A percentile compares a stretch with the other conserved stretches of the same genome.
Conservation (phyloP, 2,797 vertebrate species). For the Mormyrops attenuatus region DNA sequence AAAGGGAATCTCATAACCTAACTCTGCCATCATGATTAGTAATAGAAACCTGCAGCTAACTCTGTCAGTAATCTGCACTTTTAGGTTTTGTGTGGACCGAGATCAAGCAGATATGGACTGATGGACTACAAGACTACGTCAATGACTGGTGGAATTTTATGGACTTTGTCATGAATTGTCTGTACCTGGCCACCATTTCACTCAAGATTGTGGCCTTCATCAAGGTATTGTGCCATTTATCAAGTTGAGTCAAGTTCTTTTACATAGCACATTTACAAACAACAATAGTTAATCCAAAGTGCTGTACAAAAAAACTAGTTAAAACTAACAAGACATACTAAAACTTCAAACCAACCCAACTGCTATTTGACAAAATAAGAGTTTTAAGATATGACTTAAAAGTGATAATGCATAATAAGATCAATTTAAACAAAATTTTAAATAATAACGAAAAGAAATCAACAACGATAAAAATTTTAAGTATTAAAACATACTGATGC, state of each 20-base stretch:
- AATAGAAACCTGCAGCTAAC: background rate
- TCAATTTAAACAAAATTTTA: background rate
- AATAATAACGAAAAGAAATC: background rate
- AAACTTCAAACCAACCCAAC: background rate
- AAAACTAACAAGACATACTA: background rate
- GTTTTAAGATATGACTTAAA: background rate
- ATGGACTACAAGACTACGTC: constrained; percentile 88
- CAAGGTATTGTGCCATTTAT: constrained; percentile 65
- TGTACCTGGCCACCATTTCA: constrained; percentile 94
- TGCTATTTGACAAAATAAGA: background rate
- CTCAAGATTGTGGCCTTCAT: constrained; percentile 88
- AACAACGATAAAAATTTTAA: background rate
- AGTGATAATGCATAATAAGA: background rate
- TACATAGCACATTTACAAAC: background rate
- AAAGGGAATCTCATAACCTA: background rate
- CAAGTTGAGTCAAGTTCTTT: background rate
- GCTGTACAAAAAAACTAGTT: background rate
- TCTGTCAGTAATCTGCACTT: background rate
- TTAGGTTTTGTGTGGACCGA: constrained; percentile 96
- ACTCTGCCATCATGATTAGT: background rate
- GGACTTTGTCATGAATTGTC: constrained; percentile 98
- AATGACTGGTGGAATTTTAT: constrained; percentile 99
- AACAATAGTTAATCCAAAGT: background rate
- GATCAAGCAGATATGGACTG: constrained; percentile 99
- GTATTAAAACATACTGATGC: background rate